Evolutionary conservation across 2,888 invertebrate genomes (phyloP), one percentile per base, ranked within the genome.

Genomic region (Copidosoma aretas): DNA sequence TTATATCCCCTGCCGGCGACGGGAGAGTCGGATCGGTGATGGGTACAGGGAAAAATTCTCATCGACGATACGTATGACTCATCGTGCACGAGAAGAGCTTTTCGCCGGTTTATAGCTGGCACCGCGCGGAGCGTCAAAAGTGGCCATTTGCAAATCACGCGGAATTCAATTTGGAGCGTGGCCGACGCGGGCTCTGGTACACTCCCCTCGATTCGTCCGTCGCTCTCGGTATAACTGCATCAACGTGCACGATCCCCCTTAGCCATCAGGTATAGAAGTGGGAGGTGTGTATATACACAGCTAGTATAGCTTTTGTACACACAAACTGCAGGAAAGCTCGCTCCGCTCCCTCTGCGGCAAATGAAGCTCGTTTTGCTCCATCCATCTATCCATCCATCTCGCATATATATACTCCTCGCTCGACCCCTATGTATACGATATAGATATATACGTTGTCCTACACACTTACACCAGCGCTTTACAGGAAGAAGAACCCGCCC

Each of bases 321-420:
- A 14, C 41, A 41, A 41, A 41, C 41, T 14, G 43, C 43, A 17
- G 24, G n/a, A 22, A 14, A 21, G 43, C 15, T 12, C 1, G 12
- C 15, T 49, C 53, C 46, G n/a, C 32, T 54, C 49, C 25, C 51
- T 49, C 49, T 60, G 65, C 58, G 69, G 69, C 70, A 70, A 70
- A 70, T 70, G 70, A 70, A 70, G 70, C 70, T 70, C 66, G 69
- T 69, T 69, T 69, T 58, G n/a, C n/a, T n/a, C 32, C 32, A 5
- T 32, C 32, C 32, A 32, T 8, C 32, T 32, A 3, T 32, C 32
- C 8, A 8, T 8, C 61, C 69, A 61, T 61, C 65, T 58, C 65
- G 58, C 64, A 52, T 70, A 70, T 70, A 70, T 60, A 67, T 70
- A 64, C 64, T 57, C 32, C 63, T 41, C 53, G 15, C 15, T 53